These are phyloP conservation scores for Drosophila setifemur DNA, from an alignment of 1,140 invertebrate genomes.

Conservation along the genomic window DNA sequence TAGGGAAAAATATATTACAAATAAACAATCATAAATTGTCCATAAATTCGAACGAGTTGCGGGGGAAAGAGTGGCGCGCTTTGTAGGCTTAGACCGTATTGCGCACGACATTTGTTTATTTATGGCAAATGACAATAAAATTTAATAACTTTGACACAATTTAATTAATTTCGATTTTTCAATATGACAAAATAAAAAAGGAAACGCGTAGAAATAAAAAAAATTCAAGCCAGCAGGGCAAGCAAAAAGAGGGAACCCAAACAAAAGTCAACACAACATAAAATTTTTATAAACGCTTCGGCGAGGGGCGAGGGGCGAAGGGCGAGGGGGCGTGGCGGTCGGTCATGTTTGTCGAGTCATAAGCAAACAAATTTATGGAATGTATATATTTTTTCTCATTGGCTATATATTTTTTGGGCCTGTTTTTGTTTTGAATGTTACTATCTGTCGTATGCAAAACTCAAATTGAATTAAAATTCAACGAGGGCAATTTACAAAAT, in stretches of 20 bases:
- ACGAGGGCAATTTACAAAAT: conserved; percentile 41
- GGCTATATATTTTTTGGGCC: neutral
- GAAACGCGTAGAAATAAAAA: neutral
- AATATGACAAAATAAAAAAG: conserved; percentile 27
- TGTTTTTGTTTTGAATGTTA: neutral
- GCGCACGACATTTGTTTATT: conserved; percentile 59
- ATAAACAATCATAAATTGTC: conserved; percentile 65
- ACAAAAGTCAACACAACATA: conserved; percentile 35
- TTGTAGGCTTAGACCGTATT: conserved; percentile 42
- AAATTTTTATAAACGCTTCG: conserved; percentile 9
- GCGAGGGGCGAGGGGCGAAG: neutral
- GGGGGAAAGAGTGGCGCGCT: neutral
- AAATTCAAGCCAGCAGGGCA: neutral
- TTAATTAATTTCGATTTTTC: conserved; percentile 66
- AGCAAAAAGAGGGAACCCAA: conserved; percentile 25
- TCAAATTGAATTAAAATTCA: conserved; percentile 43
- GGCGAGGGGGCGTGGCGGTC: neutral
- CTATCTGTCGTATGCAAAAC: conserved; percentile 19
- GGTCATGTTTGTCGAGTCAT: conserved; percentile 4
- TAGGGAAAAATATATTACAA: conserved; percentile 16
- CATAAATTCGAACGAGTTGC: conserved; percentile 33
- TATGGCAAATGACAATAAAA: conserved; percentile 61
- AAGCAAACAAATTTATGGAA: conserved; percentile 37
- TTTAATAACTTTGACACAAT: conserved; percentile 70
- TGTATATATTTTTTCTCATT: neutral